Percentiles rank a stretch among this genome's conserved stretches.
Evolutionary conservation across 2,888 invertebrate genomes (phyloP).

Genomic region (Thecophora atra): DNA sequence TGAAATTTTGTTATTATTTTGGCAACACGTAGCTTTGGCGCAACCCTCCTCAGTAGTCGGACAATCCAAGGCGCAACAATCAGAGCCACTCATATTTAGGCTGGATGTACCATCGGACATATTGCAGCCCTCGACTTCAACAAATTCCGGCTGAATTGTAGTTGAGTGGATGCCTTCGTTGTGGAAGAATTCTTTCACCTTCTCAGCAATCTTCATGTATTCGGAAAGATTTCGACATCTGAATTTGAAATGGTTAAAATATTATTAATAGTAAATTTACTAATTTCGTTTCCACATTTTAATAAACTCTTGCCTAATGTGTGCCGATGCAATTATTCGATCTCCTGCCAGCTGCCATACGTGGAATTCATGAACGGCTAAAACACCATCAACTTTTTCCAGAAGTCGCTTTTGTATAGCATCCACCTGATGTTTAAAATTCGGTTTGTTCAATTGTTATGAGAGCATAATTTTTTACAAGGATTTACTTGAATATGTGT

Average conservation of each 20-base stretch:
- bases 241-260: slow-evolving; percentile 7
- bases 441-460: too few relatives aligned
- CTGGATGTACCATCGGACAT: slow-evolving; percentile 66
- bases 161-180: slow-evolving; percentile 99
- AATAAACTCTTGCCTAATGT: slow-evolving; percentile 85
- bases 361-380: slow-evolving; percentile 97
- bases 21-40: slow-evolving; percentile 86
- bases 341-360: slow-evolving; percentile 98
- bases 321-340: slow-evolving; percentile 96
- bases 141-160: slow-evolving; percentile 97
- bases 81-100: slow-evolving; percentile 68
- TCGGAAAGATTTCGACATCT: slow-evolving; percentile 93
- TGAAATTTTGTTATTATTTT: slow-evolving; percentile 65
- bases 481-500: slow-evolving; percentile 87
- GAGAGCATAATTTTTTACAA: too few relatives aligned
- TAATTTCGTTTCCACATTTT: too few relatives aligned
- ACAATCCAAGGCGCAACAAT: slow-evolving; percentile 85
- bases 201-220: slow-evolving; percentile 96
- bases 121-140: slow-evolving; percentile 75
- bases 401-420: slow-evolving; percentile 87
- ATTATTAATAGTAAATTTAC: too few relatives aligned
- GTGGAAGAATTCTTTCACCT: slow-evolving; percentile 97
- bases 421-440: slow-evolving; percentile 73
- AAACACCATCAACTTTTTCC: slow-evolving; percentile 90
- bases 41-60: slow-evolving; percentile 85